Evolutionary conservation across 2,797 vertebrate genomes (phyloP), one percentile per base, ranked within the genome.

Genomic region (Sarcophilus harrisii): DNA sequence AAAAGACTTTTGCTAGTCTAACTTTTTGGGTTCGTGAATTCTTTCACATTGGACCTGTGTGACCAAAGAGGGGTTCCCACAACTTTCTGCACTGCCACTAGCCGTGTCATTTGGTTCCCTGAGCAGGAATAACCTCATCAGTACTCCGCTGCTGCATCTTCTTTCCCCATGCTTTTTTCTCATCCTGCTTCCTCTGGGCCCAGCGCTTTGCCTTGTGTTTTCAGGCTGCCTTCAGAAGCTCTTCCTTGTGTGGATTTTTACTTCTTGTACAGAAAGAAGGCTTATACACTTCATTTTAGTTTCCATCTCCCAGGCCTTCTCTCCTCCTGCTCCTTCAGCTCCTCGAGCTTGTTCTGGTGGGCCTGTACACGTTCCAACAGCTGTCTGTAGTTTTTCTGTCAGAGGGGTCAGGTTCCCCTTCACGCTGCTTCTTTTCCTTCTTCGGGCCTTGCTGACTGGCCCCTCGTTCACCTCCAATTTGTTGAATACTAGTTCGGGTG

Each of bases 381-480:
- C 98, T 99, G 99, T 97, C 99, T 99, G 98, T 99, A 99, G 98
- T 99, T 99, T 96, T 96, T 99, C 38, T 99, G 99, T 99, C 96
- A 99, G 98, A 0, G 99, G 99, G 0, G 99, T 99, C 32, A 99
- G 97, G 14, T 99, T 98, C 90, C 99, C 99, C 97, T 99, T 99
- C 58, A 99, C 93, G 97, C 97, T 98, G 98, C 97, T 99, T 99
- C 98, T 99, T 99, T 94, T 99, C 98, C 98, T 99, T 99, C 90
- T 98, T 99, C 98, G 97, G 0, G 98, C 93, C 97, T 98, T 99
- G 97, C 98, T 98, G 66, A 99, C 92, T 0, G 98, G 98, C 24
- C 98, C 99, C 21, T 98, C 98, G 0, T 98, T 98, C 1, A 98
- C 99, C 95, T 99, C 98, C 93, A 97, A 96, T 96, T 98, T 99